These are phyloP conservation scores for Ommatoiulus sabulosus DNA, from an alignment of 2,888 invertebrate species.

Conservation along the genomic window DNA sequence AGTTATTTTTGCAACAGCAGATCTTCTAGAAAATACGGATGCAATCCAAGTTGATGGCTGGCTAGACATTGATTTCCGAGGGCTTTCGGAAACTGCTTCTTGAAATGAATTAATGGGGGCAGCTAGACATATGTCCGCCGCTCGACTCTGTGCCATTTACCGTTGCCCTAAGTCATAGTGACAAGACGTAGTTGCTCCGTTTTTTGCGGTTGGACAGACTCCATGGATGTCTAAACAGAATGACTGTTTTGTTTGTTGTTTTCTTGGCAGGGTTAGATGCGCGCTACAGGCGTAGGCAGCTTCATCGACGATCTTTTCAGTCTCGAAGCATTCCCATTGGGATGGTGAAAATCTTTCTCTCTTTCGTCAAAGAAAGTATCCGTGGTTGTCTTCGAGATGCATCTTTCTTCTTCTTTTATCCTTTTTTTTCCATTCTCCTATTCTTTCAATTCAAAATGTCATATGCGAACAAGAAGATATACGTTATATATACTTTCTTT, in stretches of 20 bases:
- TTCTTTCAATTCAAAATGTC: slow-evolving; percentile 39
- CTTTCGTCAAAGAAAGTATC: slow-evolving; percentile 38
- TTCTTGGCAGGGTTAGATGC: background rate
- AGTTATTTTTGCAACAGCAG: background rate
- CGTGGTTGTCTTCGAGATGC: background rate
- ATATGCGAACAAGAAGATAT: background rate
- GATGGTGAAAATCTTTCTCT: slow-evolving; percentile 12
- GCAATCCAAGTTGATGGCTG: background rate
- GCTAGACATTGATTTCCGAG: slow-evolving; percentile 31
- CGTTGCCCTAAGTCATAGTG: slow-evolving; percentile 34
- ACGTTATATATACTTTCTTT: background rate
- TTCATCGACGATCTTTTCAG: slow-evolving; percentile 3
- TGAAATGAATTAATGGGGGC: slow-evolving; percentile 11
- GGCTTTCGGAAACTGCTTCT: slow-evolving; percentile 24
- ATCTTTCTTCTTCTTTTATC: background rate
- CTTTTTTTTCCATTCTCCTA: background rate
- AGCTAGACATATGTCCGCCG: slow-evolving; percentile 16
- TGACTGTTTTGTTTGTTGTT: slow-evolving; percentile 35
- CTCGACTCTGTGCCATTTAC: slow-evolving; percentile 18
- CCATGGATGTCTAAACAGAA: slow-evolving; percentile 24
- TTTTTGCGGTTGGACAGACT: background rate
- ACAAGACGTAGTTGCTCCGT: slow-evolving; percentile 31
- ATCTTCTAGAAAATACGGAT: background rate
- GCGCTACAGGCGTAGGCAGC: slow-evolving; percentile 21
- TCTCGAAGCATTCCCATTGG: slow-evolving; percentile 30